Evolutionary conservation across 1,140 invertebrate species (phyloP), one percentile per base, ranked within the genome.

Genomic region (Neodiprion lecontei): DNA sequence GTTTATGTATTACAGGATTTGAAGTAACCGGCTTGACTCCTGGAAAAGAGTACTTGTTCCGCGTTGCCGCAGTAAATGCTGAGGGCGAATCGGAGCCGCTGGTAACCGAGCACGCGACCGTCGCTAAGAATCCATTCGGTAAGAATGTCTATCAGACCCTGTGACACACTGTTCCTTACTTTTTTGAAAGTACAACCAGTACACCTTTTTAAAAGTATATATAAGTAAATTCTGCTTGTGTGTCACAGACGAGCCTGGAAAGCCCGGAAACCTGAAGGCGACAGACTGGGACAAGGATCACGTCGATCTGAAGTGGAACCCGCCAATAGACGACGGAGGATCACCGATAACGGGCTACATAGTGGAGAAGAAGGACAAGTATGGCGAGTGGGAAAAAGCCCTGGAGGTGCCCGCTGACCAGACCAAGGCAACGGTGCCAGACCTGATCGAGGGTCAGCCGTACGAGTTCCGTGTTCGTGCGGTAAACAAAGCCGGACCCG

Each of bases 251-350:
- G 95, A 98, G 87, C 98, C 98, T 75, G 96, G 96, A 74, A 96
- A 96, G 80, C 98, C 97, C 12, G 95, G 95, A 73, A 94, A 97
- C 80, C 92, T 98, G 9, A 93, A 95, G 83, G 94, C 98, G 47
- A 95, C 95, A 0, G 98, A 99, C 85, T 99, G 97, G 96, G 97
- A 98, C 88, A 97, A 97, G 80, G 96, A 98, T 84, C 95, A 97
- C 82, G 96, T 98, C 69, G 96, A 97, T 84, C 91, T 98, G 9
- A 93, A 94, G 79, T 98, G 96, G 96, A 92, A 91, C 8, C 93
- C 95, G 74, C 96, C 96, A 0, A 87, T 90, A 49, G 90, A 91
- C 40, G 96, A 98, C 82, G 96, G 96, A 40, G 96, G 96, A 66
- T 93, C 96, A 1, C 96, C 96, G 50, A 92, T 98, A 72, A 94